Conservation (phyloP, 2,888 invertebrate genomes). For the Seira musarum region DNA sequence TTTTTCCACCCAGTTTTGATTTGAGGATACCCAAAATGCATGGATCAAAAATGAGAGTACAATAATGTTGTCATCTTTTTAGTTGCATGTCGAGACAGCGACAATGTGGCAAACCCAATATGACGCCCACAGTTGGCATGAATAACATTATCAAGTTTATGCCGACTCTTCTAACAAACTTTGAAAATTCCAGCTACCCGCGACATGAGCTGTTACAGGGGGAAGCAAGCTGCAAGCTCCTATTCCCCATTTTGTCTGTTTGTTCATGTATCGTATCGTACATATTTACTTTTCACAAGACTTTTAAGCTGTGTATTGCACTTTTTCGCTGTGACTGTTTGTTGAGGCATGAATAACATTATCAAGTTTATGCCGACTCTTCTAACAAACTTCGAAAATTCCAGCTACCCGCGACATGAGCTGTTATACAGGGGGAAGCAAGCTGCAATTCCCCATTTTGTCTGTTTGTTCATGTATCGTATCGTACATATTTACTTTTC, state of each 20-base stretch:
- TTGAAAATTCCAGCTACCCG: not conserved
- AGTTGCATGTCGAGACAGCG: too few relatives aligned
- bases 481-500: too few relatives aligned
- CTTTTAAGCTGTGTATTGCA: not conserved
- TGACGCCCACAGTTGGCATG: conserved; percentile 42
- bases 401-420: not conserved
- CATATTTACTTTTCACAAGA: too few relatives aligned
- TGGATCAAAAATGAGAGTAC: too few relatives aligned
- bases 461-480: conserved; percentile 2
- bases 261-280: too few relatives aligned
- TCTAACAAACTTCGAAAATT: not conserved
- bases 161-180: not conserved
- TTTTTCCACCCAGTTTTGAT: too few relatives aligned
- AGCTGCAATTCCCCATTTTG: conserved; percentile 5
- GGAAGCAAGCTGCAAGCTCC: not conserved
- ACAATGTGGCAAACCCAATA: conserved; percentile 37
- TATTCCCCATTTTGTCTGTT: conserved; percentile 14
- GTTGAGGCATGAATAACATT: too few relatives aligned
- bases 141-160: conserved; percentile 29
- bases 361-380: not conserved
- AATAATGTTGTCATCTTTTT: too few relatives aligned
- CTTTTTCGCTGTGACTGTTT: too few relatives aligned
- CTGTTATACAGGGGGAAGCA: not conserved
- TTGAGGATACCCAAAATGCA: too few relatives aligned
- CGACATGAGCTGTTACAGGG: not conserved